Base-by-base conservation (phyloP, 2,113 vertebrate species). In the Phoenicopterus ruber region DNA sequence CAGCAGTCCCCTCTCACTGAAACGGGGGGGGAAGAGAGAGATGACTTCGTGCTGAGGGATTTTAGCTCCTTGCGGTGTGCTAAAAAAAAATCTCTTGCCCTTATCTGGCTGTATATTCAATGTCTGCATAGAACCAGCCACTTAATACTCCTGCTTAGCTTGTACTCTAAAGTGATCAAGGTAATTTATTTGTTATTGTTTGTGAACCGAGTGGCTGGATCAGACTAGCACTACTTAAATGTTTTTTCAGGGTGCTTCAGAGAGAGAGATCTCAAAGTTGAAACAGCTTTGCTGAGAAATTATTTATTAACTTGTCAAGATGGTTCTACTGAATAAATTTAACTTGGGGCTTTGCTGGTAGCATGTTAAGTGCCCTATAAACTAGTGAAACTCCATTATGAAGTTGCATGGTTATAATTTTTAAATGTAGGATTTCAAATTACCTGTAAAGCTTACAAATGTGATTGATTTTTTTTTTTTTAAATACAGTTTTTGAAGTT, bases 31-130 rank as follows among this genome's bases (percentile, higher is more conserved):
- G n/a, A n/a, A n/a, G n/a, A n/a, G n/a, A n/a, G n/a, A n/a, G n/a
- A n/a, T n/a, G n/a, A n/a, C n/a, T n/a, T n/a, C n/a, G n/a, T n/a
- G n/a, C n/a, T n/a, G n/a, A n/a, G n/a, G n/a, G n/a, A 12, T 50
- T 54, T 0, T 21, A n/a, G 12, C 17, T 66, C 40, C 20, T 77
- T 2, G 0, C 3, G 10, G 16, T 10, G 6, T 38, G 18, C 21
- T 57, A 19, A 13, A 70, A 46, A n/a, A n/a, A n/a, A n/a, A n/a
- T n/a, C n/a, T n/a, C 6, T 52, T 26, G 34, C 14, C 8, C 22
- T 71, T 84, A 11, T 20, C 8, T 67, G 34, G 10, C 13, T 58
- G 7, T 28, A 2, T 15, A 26, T 52, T n/a, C 5, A 7, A 2
- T 44, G 42, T 34, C 11, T 74, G 36, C 8, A 3, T 42, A 31